These are phyloP conservation scores for Paedocypris sp. DNA, from an alignment of 2,113 vertebrate genomes.

Conservation along the genomic window DNA sequence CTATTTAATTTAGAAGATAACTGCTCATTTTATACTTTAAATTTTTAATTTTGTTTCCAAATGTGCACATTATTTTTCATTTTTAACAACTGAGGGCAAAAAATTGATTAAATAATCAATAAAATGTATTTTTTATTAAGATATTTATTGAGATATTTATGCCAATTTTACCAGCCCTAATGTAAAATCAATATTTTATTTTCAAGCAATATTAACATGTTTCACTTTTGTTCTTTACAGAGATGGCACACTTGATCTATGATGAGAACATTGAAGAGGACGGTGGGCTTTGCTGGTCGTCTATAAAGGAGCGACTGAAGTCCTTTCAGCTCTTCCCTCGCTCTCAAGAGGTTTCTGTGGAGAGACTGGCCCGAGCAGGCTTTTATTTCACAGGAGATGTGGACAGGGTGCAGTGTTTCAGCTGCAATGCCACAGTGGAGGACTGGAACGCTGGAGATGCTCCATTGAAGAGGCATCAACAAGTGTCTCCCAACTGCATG, in stretches of 20 bases:
- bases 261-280: constrained; percentile 53
- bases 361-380: constrained; percentile 72
- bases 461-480: constrained; percentile 69
- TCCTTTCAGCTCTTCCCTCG: constrained; percentile 70
- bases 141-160: too few relatives aligned
- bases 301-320: constrained; percentile 53
- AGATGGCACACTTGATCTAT: constrained; percentile 47
- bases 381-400: constrained; percentile 78
- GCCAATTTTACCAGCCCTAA: too few relatives aligned
- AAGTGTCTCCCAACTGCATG: constrained; percentile 72
- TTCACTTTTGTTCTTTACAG: background rate
- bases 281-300: constrained; percentile 43
- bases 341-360: constrained; percentile 55
- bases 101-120: too few relatives aligned
- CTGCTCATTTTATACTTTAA: too few relatives aligned
- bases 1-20: too few relatives aligned
- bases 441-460: constrained; percentile 73
- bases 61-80: too few relatives aligned
- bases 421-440: constrained; percentile 66
- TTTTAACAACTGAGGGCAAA: too few relatives aligned
- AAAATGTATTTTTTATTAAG: too few relatives aligned
- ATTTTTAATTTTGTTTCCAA: too few relatives aligned
- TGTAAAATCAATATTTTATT: background rate
- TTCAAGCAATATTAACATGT: too few relatives aligned
- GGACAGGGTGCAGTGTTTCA: constrained; percentile 80